A percentile compares a stretch with the other conserved stretches of the same genome.
Evolutionary conservation across 2,113 vertebrate genomes (phyloP).

Genomic region (Laterallus jamaicensis): DNA sequence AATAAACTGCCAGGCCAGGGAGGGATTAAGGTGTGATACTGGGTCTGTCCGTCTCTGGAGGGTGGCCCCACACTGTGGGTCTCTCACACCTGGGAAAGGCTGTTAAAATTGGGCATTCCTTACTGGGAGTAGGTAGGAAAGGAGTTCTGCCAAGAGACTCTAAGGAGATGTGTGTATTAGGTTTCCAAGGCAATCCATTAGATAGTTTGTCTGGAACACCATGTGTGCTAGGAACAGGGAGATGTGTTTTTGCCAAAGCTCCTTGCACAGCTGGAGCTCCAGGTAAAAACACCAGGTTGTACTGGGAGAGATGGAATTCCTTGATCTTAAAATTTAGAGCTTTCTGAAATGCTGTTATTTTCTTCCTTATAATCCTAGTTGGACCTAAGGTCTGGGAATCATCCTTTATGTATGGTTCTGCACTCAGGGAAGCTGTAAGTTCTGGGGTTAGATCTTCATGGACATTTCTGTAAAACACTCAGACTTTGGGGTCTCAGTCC

Average conservation of each 20-base stretch:
- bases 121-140: not conserved
- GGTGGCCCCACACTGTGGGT: not conserved
- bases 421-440: not conserved
- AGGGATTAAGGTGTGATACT: not conserved
- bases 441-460: not conserved
- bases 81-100: not conserved
- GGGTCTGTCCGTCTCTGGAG: not conserved
- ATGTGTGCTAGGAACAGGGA: not conserved
- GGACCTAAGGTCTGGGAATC: rapidly evolving
- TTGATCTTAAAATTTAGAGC: not conserved
- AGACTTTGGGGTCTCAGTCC: not conserved
- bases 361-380: not conserved
- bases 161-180: not conserved
- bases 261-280: not conserved
- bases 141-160: not conserved
- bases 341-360: not conserved
- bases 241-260: not conserved
- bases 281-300: not conserved
- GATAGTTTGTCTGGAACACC: not conserved
- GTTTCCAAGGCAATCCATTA: not conserved
- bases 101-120: not conserved
- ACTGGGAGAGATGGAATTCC: rapidly evolving
- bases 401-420: rapidly evolving
- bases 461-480: not conserved
- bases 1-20: not conserved